These are phyloP conservation scores for Numenius arquata DNA, from an alignment of 2,113 vertebrate genomes.

Conservation along the genomic window DNA sequence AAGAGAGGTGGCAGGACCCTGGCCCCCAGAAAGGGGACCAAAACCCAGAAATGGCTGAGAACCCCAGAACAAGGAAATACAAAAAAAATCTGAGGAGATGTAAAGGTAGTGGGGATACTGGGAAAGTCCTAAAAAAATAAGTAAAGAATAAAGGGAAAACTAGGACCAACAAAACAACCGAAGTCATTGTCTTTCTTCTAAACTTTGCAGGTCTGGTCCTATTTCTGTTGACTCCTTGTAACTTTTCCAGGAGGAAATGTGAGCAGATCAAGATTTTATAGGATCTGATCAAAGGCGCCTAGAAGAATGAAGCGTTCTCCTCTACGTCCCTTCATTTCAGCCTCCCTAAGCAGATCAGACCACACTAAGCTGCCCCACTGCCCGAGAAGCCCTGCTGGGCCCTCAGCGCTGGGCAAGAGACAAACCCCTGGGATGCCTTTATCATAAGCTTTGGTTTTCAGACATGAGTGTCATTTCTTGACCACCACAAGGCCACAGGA, in stretches of 20 bases:
- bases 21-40: not conserved
- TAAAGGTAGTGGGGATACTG: not conserved
- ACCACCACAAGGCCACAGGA: not conserved
- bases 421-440: fast-evolving
- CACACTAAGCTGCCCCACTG: not conserved
- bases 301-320: not conserved
- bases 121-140: not conserved
- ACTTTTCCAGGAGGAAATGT: not conserved
- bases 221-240: not conserved
- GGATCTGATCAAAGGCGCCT: not conserved
- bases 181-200: not conserved
- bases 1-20: not conserved
- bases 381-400: not conserved
- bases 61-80: not conserved
- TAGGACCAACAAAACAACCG: not conserved
- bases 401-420: no score
- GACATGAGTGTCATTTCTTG: not conserved
- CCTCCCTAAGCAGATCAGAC: not conserved
- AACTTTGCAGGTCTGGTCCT: not conserved
- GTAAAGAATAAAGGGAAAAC: not conserved
- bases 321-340: not conserved
- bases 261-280: not conserved
- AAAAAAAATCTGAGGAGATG: not conserved
- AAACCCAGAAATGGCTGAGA: not conserved
- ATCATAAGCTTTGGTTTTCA: not conserved